Base-by-base conservation (phyloP, 2,113 vertebrate genomes). In the Phylloscopus trochiloides region DNA sequence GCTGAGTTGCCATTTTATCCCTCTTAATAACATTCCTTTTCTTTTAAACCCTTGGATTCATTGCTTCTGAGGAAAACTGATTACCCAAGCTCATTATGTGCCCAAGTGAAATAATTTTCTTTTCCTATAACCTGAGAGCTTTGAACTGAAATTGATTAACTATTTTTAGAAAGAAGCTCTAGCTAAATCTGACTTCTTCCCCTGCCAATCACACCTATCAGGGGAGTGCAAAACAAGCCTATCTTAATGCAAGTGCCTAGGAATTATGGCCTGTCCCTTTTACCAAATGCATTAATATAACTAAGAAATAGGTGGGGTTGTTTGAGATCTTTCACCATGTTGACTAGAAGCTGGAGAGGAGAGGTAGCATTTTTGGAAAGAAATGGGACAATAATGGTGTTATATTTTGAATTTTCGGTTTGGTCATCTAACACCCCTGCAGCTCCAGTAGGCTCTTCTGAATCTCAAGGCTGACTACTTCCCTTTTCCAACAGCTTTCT, bases 71-170 rank as follows among this genome's bases (percentile, higher is more conserved):
- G 75, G 67, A 95, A 97, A 88, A 86, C 51, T 86, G 88, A 94
- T 94, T 92, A 93, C 79, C 67, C 40, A 67, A 77, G 63, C 67
- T 88, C 57, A 88, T 90, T 85, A 79, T 52, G 66, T 83, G 55
- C 63, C 67, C 42, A 76, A 82, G 75, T 6, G 67, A 86, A 94
- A 90, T 73, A 0, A 42, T 70, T 81, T 91, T 94, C 34, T 88
- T 96, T 68, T 86, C 75, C 71, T 95, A 66, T 66, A 86, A 91
- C 63, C 90, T 28, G 5, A 83, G 82, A 93, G 8, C 62, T 54
- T 94, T 94, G 58, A 88, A 79, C 54, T 90, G 71, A 93, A 95
- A 96, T 80, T 68, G 62, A 90, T 96, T 96, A 83, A 31, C 54
- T 93, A 51, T 95, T 95, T 96, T 93, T 93, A 96, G 94, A 92